phyloP scores from a whole-genome alignment of 1,140 invertebrate species.

The Microplitis mediator region DNA sequence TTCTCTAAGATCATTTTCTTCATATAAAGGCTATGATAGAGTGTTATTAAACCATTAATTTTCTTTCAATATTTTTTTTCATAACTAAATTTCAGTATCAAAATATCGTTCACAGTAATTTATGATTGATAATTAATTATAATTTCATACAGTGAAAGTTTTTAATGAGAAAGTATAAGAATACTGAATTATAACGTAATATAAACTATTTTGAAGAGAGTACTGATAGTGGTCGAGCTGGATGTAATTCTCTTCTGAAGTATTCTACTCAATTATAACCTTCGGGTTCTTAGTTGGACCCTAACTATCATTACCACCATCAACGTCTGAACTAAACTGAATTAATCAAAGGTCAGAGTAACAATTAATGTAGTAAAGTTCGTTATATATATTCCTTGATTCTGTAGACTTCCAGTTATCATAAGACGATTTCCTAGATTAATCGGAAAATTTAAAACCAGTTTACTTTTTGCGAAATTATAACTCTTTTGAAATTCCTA shows the following conservation, averaged over 20 bases:
- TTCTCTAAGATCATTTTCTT: too few relatives aligned
- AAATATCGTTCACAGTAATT: too few relatives aligned
- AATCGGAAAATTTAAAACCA: not conserved
- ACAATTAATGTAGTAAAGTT: not conserved
- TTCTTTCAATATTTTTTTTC: too few relatives aligned
- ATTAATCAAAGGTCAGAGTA: conserved; percentile 54
- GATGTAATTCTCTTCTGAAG: conserved; percentile 43
- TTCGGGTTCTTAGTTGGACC: conserved; percentile 43
- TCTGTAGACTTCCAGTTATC: not conserved
- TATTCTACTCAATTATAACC: conserved; percentile 59
- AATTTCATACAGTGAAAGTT: too few relatives aligned
- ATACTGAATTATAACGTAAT: too few relatives aligned
- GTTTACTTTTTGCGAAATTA: too few relatives aligned
- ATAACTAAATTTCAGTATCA: too few relatives aligned
- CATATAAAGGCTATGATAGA: too few relatives aligned
- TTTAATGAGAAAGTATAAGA: too few relatives aligned
- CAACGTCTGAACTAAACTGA: conserved; percentile 46
- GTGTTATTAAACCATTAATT: too few relatives aligned
- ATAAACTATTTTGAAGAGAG: not conserved
- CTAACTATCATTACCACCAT: conserved; percentile 46
- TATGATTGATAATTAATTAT: too few relatives aligned
- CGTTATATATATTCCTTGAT: not conserved
- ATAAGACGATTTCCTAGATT: conserved; percentile 8
- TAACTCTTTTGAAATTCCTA: too few relatives aligned
- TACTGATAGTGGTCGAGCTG: conserved; percentile 20